phyloP scores from a whole-genome alignment of 2,797 vertebrate species.

The Trematomus bernacchii region DNA sequence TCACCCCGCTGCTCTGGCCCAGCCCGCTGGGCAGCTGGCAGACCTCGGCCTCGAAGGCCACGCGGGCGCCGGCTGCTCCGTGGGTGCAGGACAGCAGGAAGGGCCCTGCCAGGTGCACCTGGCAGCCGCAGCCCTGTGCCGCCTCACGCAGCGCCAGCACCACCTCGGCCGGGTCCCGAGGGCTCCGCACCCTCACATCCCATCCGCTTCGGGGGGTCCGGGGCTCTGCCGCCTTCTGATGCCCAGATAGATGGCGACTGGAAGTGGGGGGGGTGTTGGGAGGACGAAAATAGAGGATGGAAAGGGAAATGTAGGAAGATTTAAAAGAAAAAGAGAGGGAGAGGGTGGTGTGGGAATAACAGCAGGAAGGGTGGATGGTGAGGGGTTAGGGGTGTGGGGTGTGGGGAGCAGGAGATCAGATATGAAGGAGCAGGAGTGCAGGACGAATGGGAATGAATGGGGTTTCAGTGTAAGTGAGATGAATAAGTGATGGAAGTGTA shows the following conservation, averaged over 20 bases:
- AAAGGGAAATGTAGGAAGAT: background rate
- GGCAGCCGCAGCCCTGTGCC: slow-evolving; percentile 88
- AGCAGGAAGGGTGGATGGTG: background rate
- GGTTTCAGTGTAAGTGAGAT: slow-evolving; percentile 10
- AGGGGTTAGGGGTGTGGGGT: background rate
- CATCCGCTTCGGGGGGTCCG: slow-evolving; percentile 94
- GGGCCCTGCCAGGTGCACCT: slow-evolving; percentile 90
- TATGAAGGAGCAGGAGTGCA: background rate
- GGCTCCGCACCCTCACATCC: slow-evolving; percentile 92
- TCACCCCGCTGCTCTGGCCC: slow-evolving; percentile 88
- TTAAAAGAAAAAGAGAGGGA: background rate
- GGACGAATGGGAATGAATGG: background rate
- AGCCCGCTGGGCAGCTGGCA: slow-evolving; percentile 90
- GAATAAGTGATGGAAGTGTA: background rate
- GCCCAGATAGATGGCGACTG: slow-evolving; percentile 97
- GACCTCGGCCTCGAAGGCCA: slow-evolving; percentile 93
- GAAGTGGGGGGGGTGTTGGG: background rate
- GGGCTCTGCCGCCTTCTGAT: slow-evolving; percentile 94
- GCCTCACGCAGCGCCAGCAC: slow-evolving; percentile 89
- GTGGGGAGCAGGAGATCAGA: background rate
- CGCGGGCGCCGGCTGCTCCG: slow-evolving; percentile 88
- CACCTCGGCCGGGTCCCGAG: slow-evolving; percentile 90
- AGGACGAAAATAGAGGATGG: background rate
- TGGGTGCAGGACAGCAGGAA: slow-evolving; percentile 94
- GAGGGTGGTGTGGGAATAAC: background rate